Base-by-base conservation (phyloP, 2,113 vertebrate genomes). In the Phoenicopterus ruber region DNA sequence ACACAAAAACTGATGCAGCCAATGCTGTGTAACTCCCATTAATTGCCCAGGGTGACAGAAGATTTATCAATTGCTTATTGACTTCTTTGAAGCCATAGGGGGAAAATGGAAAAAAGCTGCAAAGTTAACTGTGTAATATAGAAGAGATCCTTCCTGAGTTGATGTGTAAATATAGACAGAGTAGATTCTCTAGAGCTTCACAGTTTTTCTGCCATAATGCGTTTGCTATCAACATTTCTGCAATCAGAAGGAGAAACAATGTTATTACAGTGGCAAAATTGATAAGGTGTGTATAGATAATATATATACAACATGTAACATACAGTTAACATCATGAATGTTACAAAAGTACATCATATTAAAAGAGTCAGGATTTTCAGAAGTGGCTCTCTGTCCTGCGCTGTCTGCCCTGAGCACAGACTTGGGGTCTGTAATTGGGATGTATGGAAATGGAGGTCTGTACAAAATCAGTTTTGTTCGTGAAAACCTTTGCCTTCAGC, bases 21-120 rank as follows among this genome's bases (percentile, higher is more conserved):
- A 76, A 40, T 95, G 94, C 96, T 96, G 93, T 98, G 94, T 96
- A 97, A 96, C 94, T 98, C 94, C 93, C 95, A 97, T 98, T 98
- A 98, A 98, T 98, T 98, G 96, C 94, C 65, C 82, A 88, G n/a
- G 90, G 94, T 90, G 96, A 98, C 97, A 97, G 96, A 97, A 97
- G 97, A 97, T 98, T 98, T 98, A 98, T 98, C 98, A 98, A 97
- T 98, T 97, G 95, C 95, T 97, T 97, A 98, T 97, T 98, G 98
- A 98, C 93, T 97, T 94, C 82, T 96, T 97, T 57, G 90, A 95
- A 97, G 82, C 55, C 73, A 76, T 77, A 66, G 79, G 29, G 65
- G 25, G 46, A 49, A 88, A 80, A 95, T 95, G 70, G 82, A 82
- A 93, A 42, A 86, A 63, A 92, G 63, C 78, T 96, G 90, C 70